Base-by-base conservation (phyloP, 2,797 vertebrate species). In the Rhinella marina region DNA sequence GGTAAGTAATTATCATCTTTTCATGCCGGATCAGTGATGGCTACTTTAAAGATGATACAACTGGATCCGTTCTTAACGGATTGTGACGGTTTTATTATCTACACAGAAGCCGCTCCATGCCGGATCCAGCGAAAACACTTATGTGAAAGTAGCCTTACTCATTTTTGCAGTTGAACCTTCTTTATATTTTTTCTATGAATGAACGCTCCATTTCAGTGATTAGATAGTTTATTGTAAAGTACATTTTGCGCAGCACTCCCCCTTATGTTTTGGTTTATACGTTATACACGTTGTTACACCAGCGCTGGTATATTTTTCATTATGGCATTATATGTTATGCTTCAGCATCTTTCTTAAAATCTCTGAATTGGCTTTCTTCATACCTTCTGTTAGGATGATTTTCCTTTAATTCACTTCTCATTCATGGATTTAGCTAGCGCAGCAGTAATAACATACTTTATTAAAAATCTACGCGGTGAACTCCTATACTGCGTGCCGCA, bases 381-480 rank as follows among this genome's bases (percentile, higher is more conserved):
- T 59, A 59, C 57, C 57, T 25, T 76, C 27, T 76, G 21, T 52
- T n/a, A 23, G 14, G 52, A 17, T n/a, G 54, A 29, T 85, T 85
- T 84, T 7, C 41, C 64, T 27, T 77, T 76, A 62, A 23, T 62
- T 85, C 4, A 25, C 41, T 85, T 50, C 29, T 76, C 27, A 77
- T 52, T 48, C 17, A 78, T 66, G 14, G 12, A 64, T 78, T 66
- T 76, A 27, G 56, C 70, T 48, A 76, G 52, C 83, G 10, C 52
- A 56, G 23, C 32, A 76, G 70, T 76, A 76, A 25, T 48, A 75
- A n/a, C 29, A 7, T 52, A 48, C 17, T 77, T 77, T 76, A 84
- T 85, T 77, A 85, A 41, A 85, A 50, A 85, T 62, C 56, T 76
- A 62, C 73, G 11, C 54, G 25, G 59, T 54, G 19, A 27, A 78